A percentile compares a stretch with the other conserved stretches of the same genome.
Conservation (phyloP, 2,113 vertebrate species). For the Protobothrops mucrosquamatus region DNA sequence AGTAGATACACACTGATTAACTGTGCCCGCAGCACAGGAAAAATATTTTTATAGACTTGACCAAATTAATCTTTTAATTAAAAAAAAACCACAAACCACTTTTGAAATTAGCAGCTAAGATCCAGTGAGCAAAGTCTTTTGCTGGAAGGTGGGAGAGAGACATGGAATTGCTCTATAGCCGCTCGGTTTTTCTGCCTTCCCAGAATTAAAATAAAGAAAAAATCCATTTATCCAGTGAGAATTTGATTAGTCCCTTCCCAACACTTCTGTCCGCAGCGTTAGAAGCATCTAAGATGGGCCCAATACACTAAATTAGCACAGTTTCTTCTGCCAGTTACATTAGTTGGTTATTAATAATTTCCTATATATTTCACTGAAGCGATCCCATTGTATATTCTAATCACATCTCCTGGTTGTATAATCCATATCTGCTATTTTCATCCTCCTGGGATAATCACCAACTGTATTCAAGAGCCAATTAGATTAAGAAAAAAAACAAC, state of each 20-base stretch:
- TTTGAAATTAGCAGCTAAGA: background rate
- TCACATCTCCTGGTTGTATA: background rate
- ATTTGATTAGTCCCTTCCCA: background rate
- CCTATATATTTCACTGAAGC: background rate
- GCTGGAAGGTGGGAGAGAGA: background rate
- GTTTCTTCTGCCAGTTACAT: background rate
- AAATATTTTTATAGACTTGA: background rate
- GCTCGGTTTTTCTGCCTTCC: background rate
- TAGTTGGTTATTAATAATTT: background rate
- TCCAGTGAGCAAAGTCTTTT: background rate
- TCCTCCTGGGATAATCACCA: background rate
- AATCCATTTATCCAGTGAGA: background rate
- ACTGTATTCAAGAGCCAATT: background rate
- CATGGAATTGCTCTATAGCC: background rate
- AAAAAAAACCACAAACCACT: background rate
- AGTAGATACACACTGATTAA: background rate
- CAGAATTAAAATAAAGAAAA: background rate
- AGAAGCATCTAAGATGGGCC: background rate
- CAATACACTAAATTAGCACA: background rate
- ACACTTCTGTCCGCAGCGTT: background rate
- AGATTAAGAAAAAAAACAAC: background rate
- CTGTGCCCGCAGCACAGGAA: too few relatives aligned
- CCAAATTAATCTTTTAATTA: background rate
- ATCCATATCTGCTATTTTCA: background rate
- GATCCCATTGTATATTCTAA: background rate